Evolutionary conservation across 2,113 vertebrate species (phyloP), one percentile per base, ranked within the genome.

Genomic region (Rostratula benghalensis): DNA sequence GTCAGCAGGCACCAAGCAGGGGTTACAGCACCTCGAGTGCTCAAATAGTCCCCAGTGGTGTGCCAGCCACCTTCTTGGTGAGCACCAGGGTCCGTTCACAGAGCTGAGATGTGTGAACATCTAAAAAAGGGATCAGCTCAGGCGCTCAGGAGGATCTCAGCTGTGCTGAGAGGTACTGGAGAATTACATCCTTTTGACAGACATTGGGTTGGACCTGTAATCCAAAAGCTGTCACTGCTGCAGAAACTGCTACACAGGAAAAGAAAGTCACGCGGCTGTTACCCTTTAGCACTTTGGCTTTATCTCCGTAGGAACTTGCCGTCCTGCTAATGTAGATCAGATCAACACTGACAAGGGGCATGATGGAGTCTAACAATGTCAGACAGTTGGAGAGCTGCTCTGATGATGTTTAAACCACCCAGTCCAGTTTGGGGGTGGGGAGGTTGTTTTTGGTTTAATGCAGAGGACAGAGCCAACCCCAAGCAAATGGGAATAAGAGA

Each of bases 241-340:
- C 31, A 87, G 78, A 73, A 91, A 84, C 30, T 48, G 60, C 51
- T 77, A 14, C 65, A 43, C 20, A 28, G 21, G 45, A 46, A 1
- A 45, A 57, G 76, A 78, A 37, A 56, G 6, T 65, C 57, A 21
- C 0, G 1, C 5, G 37, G 28, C 43, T 61, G 35, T 79, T 83
- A 73, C 84, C 91, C 84, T 83, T 90, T n/a, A 93, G 59, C 90
- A 80, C 85, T 95, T 83, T 24, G 46, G 50, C 84, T 95, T 93
- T 77, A 57, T 70, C 74, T 83, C 61, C 78, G 30, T 63, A 80
- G 31, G 13, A 63, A 74, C 51, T 83, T 90, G 59, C 71, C 78
- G 67, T 79, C 51, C 84, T 94, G 75, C 59, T 92, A 35, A 27
- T 53, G 60, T 0, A 73, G 87, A 93, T 90, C 50, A 93, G 65